Conservation (phyloP, 92 coral and sea anemone species). For the Bergia sp. region DNA sequence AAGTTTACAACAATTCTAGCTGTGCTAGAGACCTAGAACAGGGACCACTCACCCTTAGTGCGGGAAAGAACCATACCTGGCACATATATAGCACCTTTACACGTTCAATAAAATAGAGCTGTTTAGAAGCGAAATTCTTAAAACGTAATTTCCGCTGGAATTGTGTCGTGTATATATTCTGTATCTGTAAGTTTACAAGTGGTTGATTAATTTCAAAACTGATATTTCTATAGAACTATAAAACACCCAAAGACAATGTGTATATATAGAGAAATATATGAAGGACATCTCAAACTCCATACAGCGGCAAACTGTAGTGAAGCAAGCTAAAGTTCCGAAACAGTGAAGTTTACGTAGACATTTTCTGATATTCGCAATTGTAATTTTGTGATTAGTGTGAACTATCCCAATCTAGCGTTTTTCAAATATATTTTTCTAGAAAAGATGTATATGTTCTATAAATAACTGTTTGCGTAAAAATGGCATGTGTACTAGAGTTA, state of each 20-base stretch:
- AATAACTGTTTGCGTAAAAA: too few relatives aligned
- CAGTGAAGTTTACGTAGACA: too few relatives aligned
- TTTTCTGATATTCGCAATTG: too few relatives aligned
- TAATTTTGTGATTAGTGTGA: background rate
- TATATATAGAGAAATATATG: too few relatives aligned
- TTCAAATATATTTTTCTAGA: background rate
- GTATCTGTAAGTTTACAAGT: background rate
- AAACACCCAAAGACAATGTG: too few relatives aligned
- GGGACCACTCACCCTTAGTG: background rate
- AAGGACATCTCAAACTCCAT: too few relatives aligned
- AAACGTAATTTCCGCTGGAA: too few relatives aligned
- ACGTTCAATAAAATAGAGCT: background rate
- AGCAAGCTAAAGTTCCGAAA: too few relatives aligned
- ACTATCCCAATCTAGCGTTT: too few relatives aligned
- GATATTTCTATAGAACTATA: background rate
- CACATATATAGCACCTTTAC: background rate
- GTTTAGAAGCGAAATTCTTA: background rate
- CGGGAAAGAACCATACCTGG: background rate
- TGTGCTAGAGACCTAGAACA: conserved; percentile 51
- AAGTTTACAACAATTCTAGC: conserved; percentile 66
- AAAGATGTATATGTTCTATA: background rate
- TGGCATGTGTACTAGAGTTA: background rate
- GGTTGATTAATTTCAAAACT: background rate
- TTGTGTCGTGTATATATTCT: background rate
- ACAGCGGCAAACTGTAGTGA: too few relatives aligned